Evolutionary conservation across 2,888 invertebrate genomes (phyloP), one percentile per base, ranked within the genome.

Genomic region (Drosophila barbarae): DNA sequence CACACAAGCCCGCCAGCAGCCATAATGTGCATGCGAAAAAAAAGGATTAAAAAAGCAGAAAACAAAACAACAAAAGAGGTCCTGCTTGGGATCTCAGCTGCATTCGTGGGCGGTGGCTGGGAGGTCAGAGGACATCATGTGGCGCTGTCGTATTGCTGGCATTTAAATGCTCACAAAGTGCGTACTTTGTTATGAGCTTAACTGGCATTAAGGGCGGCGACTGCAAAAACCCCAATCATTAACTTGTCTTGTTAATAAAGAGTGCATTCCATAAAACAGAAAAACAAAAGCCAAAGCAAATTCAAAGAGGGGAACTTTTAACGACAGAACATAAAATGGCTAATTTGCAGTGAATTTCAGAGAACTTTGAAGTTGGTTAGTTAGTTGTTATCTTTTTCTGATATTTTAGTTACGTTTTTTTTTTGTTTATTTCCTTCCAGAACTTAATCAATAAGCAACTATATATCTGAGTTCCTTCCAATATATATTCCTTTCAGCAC

Each of bases 141-240:
- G 73, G 52, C 73, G 46, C 38, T 67, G 58, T 51, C 56, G 69
- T 79, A 82, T 66, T 52, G 71, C 57, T 44, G 71, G 71, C 74
- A 81, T 78, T 76, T 75, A 59, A 50, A 76, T 78, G 82, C 69
- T 71, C 76, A 78, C 84, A 84, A 76, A 76, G 69, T 81, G 76
- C 57, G 74, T 66, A 71, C 69, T 76, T 84, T 70, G 64, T 69
- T 70, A 63, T 61, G 54, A 34, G 52, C 71, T 68, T 69, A 56
- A 70, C 64, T 55, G 63, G 50, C 51, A 70, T 63, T 70, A 69
- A 67, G 51, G 52, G 51, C 39, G 41, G 44, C 44, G 35, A 30
- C 38, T 21, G 41, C 46, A 44, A 46, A 38, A 46, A 39, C 36
- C 52, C 39, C 46, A 42, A 52, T 52, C 67, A 69, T 69, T 69